Evolutionary conservation across 2,888 invertebrate species (phyloP), one percentile per base, ranked within the genome.

Genomic region (Coelopa pilipes): DNA sequence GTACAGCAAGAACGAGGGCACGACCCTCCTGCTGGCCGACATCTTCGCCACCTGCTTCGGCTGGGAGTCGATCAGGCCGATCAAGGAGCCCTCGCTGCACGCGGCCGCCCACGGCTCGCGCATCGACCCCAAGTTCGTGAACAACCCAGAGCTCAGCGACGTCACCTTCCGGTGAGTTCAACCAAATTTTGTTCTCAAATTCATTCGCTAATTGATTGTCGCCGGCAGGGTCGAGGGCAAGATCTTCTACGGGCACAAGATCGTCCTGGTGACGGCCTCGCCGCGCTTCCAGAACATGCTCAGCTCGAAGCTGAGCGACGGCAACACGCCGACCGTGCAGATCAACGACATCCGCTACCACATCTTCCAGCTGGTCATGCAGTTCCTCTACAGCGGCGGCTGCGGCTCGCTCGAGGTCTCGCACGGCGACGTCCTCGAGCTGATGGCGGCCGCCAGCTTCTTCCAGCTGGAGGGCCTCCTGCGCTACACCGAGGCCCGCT

Each of bases 261-360:
- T 97, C 78, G 96, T 97, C 53, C 89, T 97, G 74, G 95, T 97
- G 63, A 97, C 96, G 2, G 96, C 96, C 74, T 96, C 96, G 4
- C 92, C 95, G 15, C 90, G 96, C 70, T 92, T 96, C 79, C 91
- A 95, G 79, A 94, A 93, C 70, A 96, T 96, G 96, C 89, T 96
- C 59, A 92, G 92, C 81, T 92, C 93, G 9, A 93, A 92, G 82
- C 85, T 92, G 75, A 92, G 92, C 80, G 93, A 93, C 79, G 92
- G 92, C 63, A 92, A 90, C 80, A 90, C 95, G 49, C 96, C 96
- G 0, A 93, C 95, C 55, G 94, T 96, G 73, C 96, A 96, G 87
- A 96, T 97, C 80, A 96, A 96, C 81, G 96, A 97, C 84, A 96
- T 97, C 77, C 90, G 96, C 84, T 97, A 96, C 86, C 94, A 95